These are phyloP conservation scores for Lanius collurio DNA, from an alignment of 2,113 vertebrate genomes.

Conservation along the genomic window DNA sequence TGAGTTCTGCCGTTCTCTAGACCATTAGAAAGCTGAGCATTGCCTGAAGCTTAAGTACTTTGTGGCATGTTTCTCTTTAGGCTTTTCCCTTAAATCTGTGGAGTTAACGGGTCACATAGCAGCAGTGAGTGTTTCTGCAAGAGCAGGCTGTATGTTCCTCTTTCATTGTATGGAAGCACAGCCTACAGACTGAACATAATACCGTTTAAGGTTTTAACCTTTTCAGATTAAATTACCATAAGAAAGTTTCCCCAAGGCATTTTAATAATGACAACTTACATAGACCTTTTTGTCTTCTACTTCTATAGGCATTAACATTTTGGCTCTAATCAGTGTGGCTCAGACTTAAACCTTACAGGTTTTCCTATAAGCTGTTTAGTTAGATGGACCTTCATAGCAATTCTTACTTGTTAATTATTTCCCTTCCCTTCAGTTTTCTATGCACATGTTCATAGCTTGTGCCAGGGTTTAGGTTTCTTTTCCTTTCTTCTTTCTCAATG, in stretches of 20 bases:
- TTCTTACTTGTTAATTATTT: conserved; percentile 62
- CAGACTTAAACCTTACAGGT: conserved; percentile 52
- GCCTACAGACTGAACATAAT: conserved; percentile 20
- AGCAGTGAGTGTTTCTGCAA: conserved; percentile 33
- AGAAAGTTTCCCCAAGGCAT: conserved; percentile 57
- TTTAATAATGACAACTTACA: conserved; percentile 63
- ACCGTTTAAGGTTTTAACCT: conserved; percentile 61
- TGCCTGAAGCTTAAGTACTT: conserved; percentile 41
- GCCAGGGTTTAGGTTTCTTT: conserved; percentile 30
- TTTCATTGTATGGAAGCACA: conserved; percentile 8
- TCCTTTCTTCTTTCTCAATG: conserved; percentile 9
- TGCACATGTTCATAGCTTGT: conserved; percentile 33
- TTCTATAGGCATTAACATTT: conserved; percentile 57
- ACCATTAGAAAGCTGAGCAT: not conserved
- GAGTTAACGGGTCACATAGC: conserved; percentile 31
- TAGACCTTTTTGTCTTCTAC: conserved; percentile 61
- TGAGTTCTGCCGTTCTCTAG: not conserved
- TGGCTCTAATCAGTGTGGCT: conserved; percentile 51
- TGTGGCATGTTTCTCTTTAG: conserved; percentile 47
- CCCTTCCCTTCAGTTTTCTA: conserved; percentile 8
- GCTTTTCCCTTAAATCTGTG: conserved; percentile 30
- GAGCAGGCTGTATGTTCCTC: conserved; percentile 11
- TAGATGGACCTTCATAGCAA: conserved; percentile 27
- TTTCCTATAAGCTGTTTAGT: conserved; percentile 61
- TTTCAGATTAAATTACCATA: conserved; percentile 64